Evolutionary conservation across 2,797 vertebrate genomes (phyloP), one percentile per base, ranked within the genome.

Genomic region (Numenius phaeopus): DNA sequence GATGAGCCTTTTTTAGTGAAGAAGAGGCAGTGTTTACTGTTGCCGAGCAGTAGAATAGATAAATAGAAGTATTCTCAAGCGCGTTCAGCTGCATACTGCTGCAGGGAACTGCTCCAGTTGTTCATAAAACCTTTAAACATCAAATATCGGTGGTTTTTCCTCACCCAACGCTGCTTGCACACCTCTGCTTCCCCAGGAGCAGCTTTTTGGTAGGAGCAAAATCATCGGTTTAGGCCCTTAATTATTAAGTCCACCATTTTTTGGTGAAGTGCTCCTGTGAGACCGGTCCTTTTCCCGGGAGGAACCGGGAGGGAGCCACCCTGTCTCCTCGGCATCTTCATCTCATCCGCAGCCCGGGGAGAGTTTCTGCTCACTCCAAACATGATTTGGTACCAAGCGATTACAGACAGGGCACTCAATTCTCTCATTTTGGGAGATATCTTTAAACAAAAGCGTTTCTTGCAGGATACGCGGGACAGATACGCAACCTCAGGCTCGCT

Each of bases 351-450:
- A 62, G 11, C 32, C 40, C 9, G 10, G 15, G 16, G 14, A 26
- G 30, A 27, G 57, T 4, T 80, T 50, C 52, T 81, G 14, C 59
- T 66, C 30, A 3, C 10, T 4, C 44, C 21, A 11, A 47, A 23
- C 21, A 11, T 3, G 3, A 20, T 5, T 50, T 67, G 3, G n/a
- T 4, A 54, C 30, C 3, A 2, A 1, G 6, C 21, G 6, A 6
- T 0, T 15, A 17, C 20, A 14, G 10, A 2, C 15, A 62, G 8
- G 21, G 12, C 10, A 10, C 19, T 70, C 11, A 5, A 0, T 15
- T 19, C 11, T n/a, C 67, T 69, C 14, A 1, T 58, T 67, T 37
- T 46, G 20, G 10, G 18, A 61, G 15, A 18, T 2, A 6, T 4
- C 40, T 75, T 65, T 2, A 42, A 64, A 54, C 4, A 22, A 71